These are phyloP conservation scores for Deroplatys truncata DNA, from an alignment of 2,888 invertebrate genomes.

Conservation along the genomic window DNA sequence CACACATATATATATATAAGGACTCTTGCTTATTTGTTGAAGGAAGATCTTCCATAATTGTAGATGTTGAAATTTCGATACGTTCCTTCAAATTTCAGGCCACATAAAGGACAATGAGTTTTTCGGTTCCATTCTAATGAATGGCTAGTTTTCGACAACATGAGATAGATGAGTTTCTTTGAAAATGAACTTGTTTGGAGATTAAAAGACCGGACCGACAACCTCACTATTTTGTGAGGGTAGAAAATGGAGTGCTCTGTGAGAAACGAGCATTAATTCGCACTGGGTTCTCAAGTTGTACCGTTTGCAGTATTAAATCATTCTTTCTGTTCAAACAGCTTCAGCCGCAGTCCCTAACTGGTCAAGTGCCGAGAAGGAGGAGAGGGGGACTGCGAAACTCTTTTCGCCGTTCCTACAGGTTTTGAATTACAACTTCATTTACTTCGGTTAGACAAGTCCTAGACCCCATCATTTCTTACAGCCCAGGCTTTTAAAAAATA, in stretches of 20 bases:
- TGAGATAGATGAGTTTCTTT: not conserved
- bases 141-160: too few species aligned
- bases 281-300: not conserved
- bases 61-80: too few species aligned
- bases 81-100: too few species aligned
- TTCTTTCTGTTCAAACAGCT: not conserved
- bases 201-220: not conserved
- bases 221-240: not conserved
- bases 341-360: not conserved
- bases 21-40: too few species aligned
- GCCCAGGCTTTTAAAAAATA: not conserved
- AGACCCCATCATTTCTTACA: not conserved
- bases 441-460: not conserved
- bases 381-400: not conserved
- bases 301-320: not conserved
- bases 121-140: too few species aligned
- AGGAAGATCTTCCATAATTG: too few species aligned
- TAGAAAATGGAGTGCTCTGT: not conserved
- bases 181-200: not conserved
- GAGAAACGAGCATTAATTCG: not conserved
- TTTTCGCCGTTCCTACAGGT: not conserved
- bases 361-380: not conserved
- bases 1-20: too few species aligned
- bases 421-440: slow-evolving; percentile 15
- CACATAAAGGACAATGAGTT: too few species aligned